Evolutionary conservation across 2,113 vertebrate species (phyloP).

Genomic region (Stegastes partitus): DNA sequence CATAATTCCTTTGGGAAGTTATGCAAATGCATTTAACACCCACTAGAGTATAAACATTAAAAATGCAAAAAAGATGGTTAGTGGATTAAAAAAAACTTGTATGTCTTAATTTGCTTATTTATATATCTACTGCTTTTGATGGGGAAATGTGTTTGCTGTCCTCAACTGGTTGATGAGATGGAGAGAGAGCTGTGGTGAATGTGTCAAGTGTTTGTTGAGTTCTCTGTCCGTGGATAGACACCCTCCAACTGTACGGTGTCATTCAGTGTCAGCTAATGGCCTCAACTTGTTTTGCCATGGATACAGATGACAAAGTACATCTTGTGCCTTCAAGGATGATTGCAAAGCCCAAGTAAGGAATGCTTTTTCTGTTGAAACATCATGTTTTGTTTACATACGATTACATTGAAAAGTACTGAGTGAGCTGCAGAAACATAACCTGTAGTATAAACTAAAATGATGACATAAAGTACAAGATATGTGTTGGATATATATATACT

Average conservation of each 20-base stretch:
- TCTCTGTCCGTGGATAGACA: not conserved
- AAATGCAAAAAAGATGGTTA: not conserved
- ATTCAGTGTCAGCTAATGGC: conserved; percentile 6
- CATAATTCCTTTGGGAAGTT: not conserved
- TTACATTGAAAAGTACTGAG: not conserved
- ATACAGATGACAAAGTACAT: not conserved
- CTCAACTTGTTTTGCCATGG: not conserved
- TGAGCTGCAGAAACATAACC: not conserved
- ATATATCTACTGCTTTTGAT: not conserved
- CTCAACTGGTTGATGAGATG: conserved; percentile 17
- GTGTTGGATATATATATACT: not conserved
- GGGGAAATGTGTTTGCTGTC: not conserved
- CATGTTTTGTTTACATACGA: not conserved
- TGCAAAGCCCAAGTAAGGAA: not conserved
- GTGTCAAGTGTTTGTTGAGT: conserved; percentile 38
- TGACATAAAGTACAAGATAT: not conserved
- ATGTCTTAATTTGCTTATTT: not conserved
- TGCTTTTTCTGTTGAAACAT: not conserved
- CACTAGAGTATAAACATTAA: not conserved
- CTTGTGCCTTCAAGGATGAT: not conserved
- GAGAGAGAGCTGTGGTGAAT: conserved; percentile 2
- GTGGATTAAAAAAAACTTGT: not conserved
- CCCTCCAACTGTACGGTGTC: conserved; percentile 23
- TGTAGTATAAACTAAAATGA: not conserved
- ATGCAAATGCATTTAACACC: conserved; percentile 12